These are phyloP conservation scores for Percopsis transmontana DNA, from an alignment of 2,113 vertebrate species.

Conservation along the genomic window DNA sequence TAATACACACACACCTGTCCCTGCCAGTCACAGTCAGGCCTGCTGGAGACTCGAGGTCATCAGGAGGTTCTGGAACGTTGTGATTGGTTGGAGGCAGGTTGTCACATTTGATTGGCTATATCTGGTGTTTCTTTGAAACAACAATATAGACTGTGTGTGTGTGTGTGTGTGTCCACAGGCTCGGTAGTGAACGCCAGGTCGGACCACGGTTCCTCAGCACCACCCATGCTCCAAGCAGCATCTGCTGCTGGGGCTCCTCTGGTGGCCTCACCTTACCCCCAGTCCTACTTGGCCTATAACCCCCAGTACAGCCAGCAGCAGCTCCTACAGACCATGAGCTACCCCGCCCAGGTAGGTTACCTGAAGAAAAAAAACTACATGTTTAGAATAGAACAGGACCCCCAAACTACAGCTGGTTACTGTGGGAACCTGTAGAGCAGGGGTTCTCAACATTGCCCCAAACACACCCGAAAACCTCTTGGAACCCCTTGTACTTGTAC, in stretches of 20 bases:
- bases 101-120: background rate
- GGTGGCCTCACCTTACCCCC: slow-evolving; percentile 86
- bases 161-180: slow-evolving; percentile 62
- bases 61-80: background rate
- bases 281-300: slow-evolving; percentile 88
- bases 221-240: slow-evolving; percentile 86
- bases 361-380: too few relatives aligned
- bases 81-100: too few relatives aligned
- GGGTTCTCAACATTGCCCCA: too few relatives aligned
- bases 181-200: slow-evolving; percentile 82
- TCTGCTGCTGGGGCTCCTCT: slow-evolving; percentile 87
- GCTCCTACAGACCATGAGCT: slow-evolving; percentile 89
- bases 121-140: too few relatives aligned
- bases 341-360: slow-evolving; percentile 83
- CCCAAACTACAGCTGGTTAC: too few relatives aligned
- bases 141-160: too few relatives aligned
- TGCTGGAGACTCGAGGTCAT: too few relatives aligned
- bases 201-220: slow-evolving; percentile 83
- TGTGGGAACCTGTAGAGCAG: too few relatives aligned
- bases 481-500: too few relatives aligned
- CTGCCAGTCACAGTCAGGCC: too few relatives aligned
- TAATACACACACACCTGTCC: background rate
- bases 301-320: slow-evolving; percentile 88
- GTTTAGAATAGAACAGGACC: too few relatives aligned
- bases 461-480: too few relatives aligned